phyloP scores from a whole-genome alignment of 1,140 invertebrate species.

The Polyergus mexicanus region DNA sequence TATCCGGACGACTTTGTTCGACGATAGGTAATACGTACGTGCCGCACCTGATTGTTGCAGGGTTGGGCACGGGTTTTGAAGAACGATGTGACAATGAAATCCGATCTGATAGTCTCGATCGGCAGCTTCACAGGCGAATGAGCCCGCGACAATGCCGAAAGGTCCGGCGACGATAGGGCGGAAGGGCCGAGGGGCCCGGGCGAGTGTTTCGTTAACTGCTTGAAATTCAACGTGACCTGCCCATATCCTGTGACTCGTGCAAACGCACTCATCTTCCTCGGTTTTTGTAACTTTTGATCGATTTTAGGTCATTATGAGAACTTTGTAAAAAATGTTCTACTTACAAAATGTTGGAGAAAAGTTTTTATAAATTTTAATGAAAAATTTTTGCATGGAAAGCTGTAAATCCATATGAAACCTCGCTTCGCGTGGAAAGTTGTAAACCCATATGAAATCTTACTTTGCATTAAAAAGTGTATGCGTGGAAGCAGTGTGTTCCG shows the following conservation, averaged over 20 bases:
- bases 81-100: constrained; percentile 76
- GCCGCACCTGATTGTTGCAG: constrained; percentile 68
- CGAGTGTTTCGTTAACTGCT: constrained; percentile 73
- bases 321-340: too few relatives aligned
- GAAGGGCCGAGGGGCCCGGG: constrained; percentile 16
- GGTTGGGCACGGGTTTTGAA: constrained; percentile 69
- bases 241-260: constrained; percentile 71
- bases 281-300: neutral
- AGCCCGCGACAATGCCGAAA: constrained; percentile 70
- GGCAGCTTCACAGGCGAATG: constrained; percentile 72
- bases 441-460: too few relatives aligned
- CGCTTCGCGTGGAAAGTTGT: too few relatives aligned
- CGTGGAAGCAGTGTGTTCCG: too few relatives aligned
- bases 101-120: constrained; percentile 66
- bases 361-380: too few relatives aligned
- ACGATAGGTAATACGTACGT: constrained; percentile 19
- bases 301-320: neutral
- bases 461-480: too few relatives aligned
- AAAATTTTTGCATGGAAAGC: too few relatives aligned
- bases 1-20: constrained; percentile 61
- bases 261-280: constrained; percentile 5
- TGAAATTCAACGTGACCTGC: constrained; percentile 78
- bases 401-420: neutral
- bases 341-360: neutral
- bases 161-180: constrained; percentile 37